phyloP scores from a whole-genome alignment of 2,888 invertebrate species.

The Allacma fusca region DNA sequence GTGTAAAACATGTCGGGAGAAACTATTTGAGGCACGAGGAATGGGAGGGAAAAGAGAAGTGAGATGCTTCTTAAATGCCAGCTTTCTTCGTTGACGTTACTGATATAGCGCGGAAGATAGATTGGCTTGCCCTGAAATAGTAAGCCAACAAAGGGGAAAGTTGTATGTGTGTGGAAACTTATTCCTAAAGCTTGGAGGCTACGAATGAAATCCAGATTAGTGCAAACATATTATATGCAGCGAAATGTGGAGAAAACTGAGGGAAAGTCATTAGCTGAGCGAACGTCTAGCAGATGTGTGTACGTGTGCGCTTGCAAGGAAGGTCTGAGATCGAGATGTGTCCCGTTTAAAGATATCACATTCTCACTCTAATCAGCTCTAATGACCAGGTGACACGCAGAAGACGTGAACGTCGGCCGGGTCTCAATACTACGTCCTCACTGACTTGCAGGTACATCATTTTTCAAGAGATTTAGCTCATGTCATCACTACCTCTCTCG shows the following conservation, averaged over 20 bases:
- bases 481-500: conserved; percentile 31
- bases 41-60: background rate
- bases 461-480: conserved; percentile 27
- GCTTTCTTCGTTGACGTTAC: conserved; percentile 21
- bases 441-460: background rate
- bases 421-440: background rate
- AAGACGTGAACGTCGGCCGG: background rate
- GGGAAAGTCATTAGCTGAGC: conserved; percentile 27
- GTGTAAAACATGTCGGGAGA: no score
- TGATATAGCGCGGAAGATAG: conserved; percentile 27
- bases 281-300: background rate
- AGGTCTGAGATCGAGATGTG: background rate
- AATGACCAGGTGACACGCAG: conserved; percentile 42
- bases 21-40: no score
- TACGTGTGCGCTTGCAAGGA: background rate
- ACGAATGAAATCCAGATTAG: conserved; percentile 38
- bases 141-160: background rate
- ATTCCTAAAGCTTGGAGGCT: background rate
- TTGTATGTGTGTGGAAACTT: background rate
- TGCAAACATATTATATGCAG: background rate
- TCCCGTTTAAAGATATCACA: conserved; percentile 44
- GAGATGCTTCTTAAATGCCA: conserved; percentile 8
- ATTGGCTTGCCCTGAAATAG: conserved; percentile 24
- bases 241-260: conserved; percentile 3
- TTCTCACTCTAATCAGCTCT: conserved; percentile 28